A percentile compares a stretch with the other conserved stretches of the same genome.
These are phyloP conservation scores for Mormyrus proboscirostris DNA, from an alignment of 2,797 vertebrate genomes.

Conservation along the genomic window DNA sequence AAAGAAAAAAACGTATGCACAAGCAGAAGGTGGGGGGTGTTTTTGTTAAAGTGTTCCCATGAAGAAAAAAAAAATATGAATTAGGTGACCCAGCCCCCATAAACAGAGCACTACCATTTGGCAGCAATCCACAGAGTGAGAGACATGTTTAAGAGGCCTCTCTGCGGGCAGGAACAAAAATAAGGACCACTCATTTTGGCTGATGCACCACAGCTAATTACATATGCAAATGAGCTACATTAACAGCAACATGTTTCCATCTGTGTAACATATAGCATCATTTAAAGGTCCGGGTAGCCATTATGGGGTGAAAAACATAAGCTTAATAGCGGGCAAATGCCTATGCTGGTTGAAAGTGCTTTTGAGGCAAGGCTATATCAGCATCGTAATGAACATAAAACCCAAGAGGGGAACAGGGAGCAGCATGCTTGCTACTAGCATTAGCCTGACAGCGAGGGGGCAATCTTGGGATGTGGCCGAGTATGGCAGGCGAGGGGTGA, in stretches of 20 bases:
- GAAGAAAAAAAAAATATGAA: constrained; percentile 60
- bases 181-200: constrained; percentile 41
- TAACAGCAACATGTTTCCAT: constrained; percentile 39
- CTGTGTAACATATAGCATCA: constrained; percentile 22
- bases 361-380: background rate
- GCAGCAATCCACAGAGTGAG: constrained; percentile 47
- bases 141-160: constrained; percentile 48
- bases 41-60: constrained; percentile 50
- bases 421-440: background rate
- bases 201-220: constrained; percentile 39
- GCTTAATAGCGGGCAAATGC: background rate
- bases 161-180: constrained; percentile 31
- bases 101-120: constrained; percentile 48
- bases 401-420: background rate
- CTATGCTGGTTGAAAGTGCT: background rate
- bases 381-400: background rate
- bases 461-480: background rate
- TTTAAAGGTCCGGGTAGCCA: constrained; percentile 13
- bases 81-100: constrained; percentile 56
- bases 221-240: constrained; percentile 27
- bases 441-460: background rate
- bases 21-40: constrained; percentile 48
- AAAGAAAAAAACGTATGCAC: constrained; percentile 17
- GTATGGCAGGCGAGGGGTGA: background rate
- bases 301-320: background rate